Evolutionary conservation across 2,113 vertebrate genomes (phyloP).

Genomic region (Pyrgilauda ruficollis): DNA sequence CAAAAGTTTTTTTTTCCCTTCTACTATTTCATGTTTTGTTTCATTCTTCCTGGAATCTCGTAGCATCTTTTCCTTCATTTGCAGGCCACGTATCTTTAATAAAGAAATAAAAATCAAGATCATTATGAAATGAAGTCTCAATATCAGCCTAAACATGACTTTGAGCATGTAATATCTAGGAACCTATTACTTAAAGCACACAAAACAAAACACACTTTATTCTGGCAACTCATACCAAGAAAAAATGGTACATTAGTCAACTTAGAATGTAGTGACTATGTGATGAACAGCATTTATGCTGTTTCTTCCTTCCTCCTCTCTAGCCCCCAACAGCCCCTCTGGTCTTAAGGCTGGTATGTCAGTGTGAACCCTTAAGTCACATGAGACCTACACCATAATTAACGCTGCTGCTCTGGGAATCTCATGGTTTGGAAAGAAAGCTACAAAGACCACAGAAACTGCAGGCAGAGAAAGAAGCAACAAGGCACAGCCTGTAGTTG

Average conservation of each 20-base stretch:
- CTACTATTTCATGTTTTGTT: background rate
- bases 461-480: background rate
- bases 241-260: background rate
- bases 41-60: slow-evolving; percentile 49
- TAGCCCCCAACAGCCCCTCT: background rate
- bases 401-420: background rate
- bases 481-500: background rate
- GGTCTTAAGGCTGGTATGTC: background rate
- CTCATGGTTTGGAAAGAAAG: background rate
- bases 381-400: background rate
- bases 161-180: background rate
- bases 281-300: background rate
- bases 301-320: background rate
- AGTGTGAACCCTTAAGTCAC: background rate
- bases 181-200: background rate
- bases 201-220: background rate
- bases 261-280: background rate
- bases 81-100: slow-evolving; percentile 45
- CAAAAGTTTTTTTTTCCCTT: slow-evolving; percentile 54
- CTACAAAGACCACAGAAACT: background rate
- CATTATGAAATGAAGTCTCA: background rate
- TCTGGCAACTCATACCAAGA: background rate
- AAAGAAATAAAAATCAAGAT: background rate
- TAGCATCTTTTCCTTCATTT: slow-evolving; percentile 62
- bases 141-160: background rate